Conservation (phyloP, 2,888 invertebrate genomes). For the Hypolimnas misippus region DNA sequence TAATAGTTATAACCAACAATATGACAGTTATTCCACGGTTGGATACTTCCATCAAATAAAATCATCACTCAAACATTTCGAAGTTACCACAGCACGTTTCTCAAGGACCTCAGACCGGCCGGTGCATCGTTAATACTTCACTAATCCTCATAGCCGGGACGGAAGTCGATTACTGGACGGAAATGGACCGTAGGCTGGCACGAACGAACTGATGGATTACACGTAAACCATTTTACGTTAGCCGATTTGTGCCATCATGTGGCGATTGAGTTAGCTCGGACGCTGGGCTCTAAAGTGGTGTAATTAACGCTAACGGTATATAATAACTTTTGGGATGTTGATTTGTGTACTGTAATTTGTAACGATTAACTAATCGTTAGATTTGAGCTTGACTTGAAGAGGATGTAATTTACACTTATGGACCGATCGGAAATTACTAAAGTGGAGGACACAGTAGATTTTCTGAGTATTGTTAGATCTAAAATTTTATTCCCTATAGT, state of each 20-base stretch:
- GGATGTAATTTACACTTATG: too few relatives aligned
- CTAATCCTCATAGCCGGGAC: slow-evolving; percentile 51
- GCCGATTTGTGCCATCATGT: slow-evolving; percentile 39
- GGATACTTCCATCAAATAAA: not conserved
- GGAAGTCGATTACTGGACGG: slow-evolving; percentile 69
- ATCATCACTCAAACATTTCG: not conserved
- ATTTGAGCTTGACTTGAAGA: too few relatives aligned
- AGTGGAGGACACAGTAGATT: too few relatives aligned
- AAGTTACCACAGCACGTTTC: not conserved
- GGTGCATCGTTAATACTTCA: slow-evolving; percentile 42
- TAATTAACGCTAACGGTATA: slow-evolving; percentile 4
- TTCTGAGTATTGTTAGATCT: too few relatives aligned
- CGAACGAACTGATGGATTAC: slow-evolving; percentile 44
- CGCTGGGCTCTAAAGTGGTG: not conserved
- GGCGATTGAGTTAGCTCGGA: slow-evolving; percentile 38
- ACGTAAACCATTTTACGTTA: slow-evolving; percentile 43
- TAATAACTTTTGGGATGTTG: slow-evolving; percentile 1
- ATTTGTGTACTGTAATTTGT: not conserved
- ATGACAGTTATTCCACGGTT: too few relatives aligned
- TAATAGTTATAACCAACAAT: too few relatives aligned
- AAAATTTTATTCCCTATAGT: too few relatives aligned
- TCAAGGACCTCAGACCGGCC: slow-evolving; percentile 8
- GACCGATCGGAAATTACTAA: too few relatives aligned
- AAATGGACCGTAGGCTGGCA: slow-evolving; percentile 55
- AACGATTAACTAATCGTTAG: not conserved